Base-by-base conservation (phyloP, 2,797 vertebrate species). In the Bradypodion pumilum region DNA sequence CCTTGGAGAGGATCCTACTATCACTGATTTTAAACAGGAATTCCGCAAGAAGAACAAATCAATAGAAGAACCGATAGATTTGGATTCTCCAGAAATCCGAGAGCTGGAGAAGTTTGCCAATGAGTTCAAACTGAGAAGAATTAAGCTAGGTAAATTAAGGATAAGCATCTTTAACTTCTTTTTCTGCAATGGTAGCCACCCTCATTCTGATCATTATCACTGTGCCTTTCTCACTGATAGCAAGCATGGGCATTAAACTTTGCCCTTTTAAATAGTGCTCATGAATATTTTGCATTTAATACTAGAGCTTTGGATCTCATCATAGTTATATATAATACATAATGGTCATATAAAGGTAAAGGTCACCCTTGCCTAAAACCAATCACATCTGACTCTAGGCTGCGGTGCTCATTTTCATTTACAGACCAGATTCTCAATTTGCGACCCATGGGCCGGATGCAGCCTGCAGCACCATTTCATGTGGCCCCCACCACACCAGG, bases 21-120 rank as follows among this genome's bases (percentile, higher is more conserved):
- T 95, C 1, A 44, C 94, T 0, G 98, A 99, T 89, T 97, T 98
- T 94, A 99, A 99, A 93, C 96, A 96, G 81, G 98, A 99, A 44
- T 91, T 96, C 87, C 97, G 97, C 75, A 95, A 97, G 91, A 99
- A 98, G 85, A 97, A 87, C 90, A 97, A 97, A 63, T 88, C 97
- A 12, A 91, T 93, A 0, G 99, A 99, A 37, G 98, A 99, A 2
- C 96, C 96, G 0, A 94, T 97, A 0, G 96, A 98, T 88, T 97
- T 99, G 97, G 98, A 99, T 93, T 99, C 98, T 46, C 98, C 98
- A 0, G 98, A 99, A 95, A 99, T 99, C 88, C 95, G 97, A 83
- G 98, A 99, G 85, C 95, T 99, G 91, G 98, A 99, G 95, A 98
- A 98, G 91, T 99, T 99, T 82, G 98, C 98, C 89, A 99, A 99